phyloP scores from a whole-genome alignment of 2,797 vertebrate genomes.

The Pyrocephalus nanus region DNA sequence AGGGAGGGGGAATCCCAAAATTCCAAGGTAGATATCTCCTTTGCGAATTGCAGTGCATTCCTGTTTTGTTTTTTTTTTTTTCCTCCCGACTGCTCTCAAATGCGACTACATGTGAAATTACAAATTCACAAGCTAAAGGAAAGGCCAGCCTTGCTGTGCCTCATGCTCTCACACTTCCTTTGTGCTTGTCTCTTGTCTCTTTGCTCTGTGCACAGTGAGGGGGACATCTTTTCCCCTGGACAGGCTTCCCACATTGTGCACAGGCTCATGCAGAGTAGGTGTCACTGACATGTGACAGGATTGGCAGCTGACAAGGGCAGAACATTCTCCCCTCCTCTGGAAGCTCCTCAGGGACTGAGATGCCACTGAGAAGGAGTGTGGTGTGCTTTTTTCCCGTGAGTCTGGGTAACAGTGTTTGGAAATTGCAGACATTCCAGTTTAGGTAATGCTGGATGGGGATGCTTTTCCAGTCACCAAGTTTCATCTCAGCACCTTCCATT shows the following conservation, averaged over 20 bases:
- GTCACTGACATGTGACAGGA: rapidly evolving
- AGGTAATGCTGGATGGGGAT: background rate
- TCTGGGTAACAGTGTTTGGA: background rate
- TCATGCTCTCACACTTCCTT: background rate
- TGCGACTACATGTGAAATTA: background rate
- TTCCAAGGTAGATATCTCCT: background rate
- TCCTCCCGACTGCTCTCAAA: background rate
- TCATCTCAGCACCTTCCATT: background rate
- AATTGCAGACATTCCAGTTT: background rate
- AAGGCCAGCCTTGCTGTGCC: background rate
- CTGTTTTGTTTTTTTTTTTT: background rate
- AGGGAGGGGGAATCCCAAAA: background rate
- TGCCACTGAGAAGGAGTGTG: background rate
- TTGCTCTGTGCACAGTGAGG: background rate
- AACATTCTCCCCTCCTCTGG: background rate
- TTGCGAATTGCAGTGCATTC: background rate
- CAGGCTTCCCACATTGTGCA: background rate
- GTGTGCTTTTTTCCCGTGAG: background rate
- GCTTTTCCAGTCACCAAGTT: background rate
- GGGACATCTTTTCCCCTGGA: background rate
- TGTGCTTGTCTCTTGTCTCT: background rate
- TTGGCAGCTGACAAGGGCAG: background rate
- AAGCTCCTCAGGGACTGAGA: background rate
- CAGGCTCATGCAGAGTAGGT: rapidly evolving
- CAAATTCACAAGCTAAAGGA: background rate